Conservation (phyloP, 2,888 invertebrate species). For the Melipona bicolor region DNA sequence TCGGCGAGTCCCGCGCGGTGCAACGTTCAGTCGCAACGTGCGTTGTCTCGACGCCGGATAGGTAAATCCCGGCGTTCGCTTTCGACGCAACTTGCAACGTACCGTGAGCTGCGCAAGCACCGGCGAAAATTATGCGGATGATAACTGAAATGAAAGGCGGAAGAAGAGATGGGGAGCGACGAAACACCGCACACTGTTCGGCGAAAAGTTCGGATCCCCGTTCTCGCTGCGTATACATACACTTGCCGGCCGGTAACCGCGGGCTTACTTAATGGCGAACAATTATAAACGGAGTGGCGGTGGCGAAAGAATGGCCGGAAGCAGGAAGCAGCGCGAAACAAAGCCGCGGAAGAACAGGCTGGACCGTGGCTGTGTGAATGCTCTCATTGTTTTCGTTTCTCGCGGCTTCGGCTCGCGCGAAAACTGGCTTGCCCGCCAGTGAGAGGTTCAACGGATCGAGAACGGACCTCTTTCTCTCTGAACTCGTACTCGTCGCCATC, state of each 20-base stretch:
- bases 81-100: conserved; percentile 21
- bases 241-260: conserved; percentile 42
- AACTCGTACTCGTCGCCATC: not conserved
- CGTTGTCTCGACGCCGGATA: conserved; percentile 18
- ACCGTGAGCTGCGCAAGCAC: conserved; percentile 33
- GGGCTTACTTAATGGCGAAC: conserved; percentile 71
- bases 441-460: conserved; percentile 14
- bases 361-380: conserved; percentile 56
- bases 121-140: conserved; percentile 61
- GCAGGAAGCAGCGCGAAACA: conserved; percentile 41
- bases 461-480: not conserved
- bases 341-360: conserved; percentile 54
- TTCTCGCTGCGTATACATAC: conserved; percentile 16
- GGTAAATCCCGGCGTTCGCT: conserved; percentile 1
- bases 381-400: conserved; percentile 60
- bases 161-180: not conserved
- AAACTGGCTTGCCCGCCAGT: conserved; percentile 38
- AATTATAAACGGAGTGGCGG: conserved; percentile 69
- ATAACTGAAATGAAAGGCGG: conserved; percentile 29
- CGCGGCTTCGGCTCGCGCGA: conserved; percentile 30
- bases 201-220: conserved; percentile 31
- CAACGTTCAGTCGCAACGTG: conserved; percentile 23
- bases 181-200: not conserved
- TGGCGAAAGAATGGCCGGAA: conserved; percentile 47
- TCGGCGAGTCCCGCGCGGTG: conserved; percentile 13